Percentiles rank a stretch among this genome's conserved stretches.
Conservation (phyloP, 2,113 vertebrate genomes). For the Hassar affinis region DNA sequence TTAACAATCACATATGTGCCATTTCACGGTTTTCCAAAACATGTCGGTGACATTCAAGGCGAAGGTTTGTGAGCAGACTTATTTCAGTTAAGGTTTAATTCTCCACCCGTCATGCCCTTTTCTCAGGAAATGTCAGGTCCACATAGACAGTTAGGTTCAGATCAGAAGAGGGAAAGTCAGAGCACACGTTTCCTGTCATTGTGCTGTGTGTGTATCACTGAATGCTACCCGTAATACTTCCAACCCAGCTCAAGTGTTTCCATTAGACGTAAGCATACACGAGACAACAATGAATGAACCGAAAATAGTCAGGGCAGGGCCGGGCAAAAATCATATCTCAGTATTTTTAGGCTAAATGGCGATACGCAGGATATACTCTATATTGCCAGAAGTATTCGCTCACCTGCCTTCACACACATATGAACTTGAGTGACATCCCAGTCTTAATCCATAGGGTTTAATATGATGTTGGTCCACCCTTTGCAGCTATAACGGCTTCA, state of each 20-base stretch:
- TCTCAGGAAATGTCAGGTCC: constrained; percentile 47
- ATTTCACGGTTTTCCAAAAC: too few species aligned
- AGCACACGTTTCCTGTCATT: constrained; percentile 53
- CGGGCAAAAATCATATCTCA: too few species aligned
- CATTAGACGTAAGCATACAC: background rate
- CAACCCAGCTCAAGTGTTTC: background rate
- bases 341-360: too few species aligned
- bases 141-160: constrained; percentile 37
- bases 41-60: background rate
- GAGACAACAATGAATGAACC: constrained; percentile 23
- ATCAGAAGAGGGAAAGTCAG: constrained; percentile 35
- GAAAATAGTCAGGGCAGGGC: background rate
- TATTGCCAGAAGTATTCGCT: too few species aligned
- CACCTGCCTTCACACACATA: too few species aligned
- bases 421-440: too few species aligned
- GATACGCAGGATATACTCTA: too few species aligned
- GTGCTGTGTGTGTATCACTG: constrained; percentile 32
- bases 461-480: too few species aligned
- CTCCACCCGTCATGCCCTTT: constrained; percentile 36
- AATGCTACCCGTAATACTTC: constrained; percentile 1
- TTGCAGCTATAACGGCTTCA: too few species aligned
- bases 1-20: background rate
- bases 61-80: background rate
- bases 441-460: too few species aligned
- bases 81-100: background rate